Percentiles rank a stretch among this genome's conserved stretches.
These are phyloP conservation scores for Melanostoma mellinum DNA, from an alignment of 2,888 invertebrate species.

Conservation along the genomic window DNA sequence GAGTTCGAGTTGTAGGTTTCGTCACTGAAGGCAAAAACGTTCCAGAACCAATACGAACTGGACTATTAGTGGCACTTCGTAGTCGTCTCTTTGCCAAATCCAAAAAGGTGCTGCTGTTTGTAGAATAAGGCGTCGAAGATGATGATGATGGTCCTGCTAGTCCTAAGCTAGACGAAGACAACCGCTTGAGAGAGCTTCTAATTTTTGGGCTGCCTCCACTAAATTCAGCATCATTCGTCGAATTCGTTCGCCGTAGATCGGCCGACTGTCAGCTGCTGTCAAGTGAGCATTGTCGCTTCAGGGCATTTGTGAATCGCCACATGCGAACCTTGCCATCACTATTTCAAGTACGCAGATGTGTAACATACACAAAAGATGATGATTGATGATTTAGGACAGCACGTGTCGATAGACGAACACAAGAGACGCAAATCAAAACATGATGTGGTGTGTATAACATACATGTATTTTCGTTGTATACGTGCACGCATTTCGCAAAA, in stretches of 20 bases:
- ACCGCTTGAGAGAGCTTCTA: slow-evolving; percentile 61
- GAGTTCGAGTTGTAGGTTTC: slow-evolving; percentile 35
- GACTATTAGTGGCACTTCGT: slow-evolving; percentile 69
- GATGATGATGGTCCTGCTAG: slow-evolving; percentile 53
- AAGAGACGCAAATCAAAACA: slow-evolving; percentile 47
- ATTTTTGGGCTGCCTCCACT: slow-evolving; percentile 43
- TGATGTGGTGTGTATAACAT: slow-evolving; percentile 44
- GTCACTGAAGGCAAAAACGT: slow-evolving; percentile 40
- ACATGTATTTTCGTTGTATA: slow-evolving; percentile 27
- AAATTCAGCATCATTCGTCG: slow-evolving; percentile 58
- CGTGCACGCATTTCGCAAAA: slow-evolving; percentile 62
- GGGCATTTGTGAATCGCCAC: slow-evolving; percentile 76
- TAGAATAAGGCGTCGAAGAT: slow-evolving; percentile 39
- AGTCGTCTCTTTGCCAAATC: slow-evolving; percentile 69
- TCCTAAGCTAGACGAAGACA: slow-evolving; percentile 69
- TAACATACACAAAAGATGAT: slow-evolving; percentile 31
- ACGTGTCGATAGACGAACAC: slow-evolving; percentile 24
- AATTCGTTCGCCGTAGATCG: slow-evolving; percentile 57
- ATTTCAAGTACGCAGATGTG: not conserved
- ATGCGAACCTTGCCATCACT: slow-evolving; percentile 77
- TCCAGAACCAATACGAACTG: slow-evolving; percentile 55
- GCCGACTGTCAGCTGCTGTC: slow-evolving; percentile 75
- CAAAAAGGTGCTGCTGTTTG: slow-evolving; percentile 55
- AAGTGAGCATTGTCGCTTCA: slow-evolving; percentile 75
- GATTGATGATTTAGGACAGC: slow-evolving; percentile 31